These are phyloP conservation scores for Syngnathus rostellatus DNA, from an alignment of 2,797 vertebrate genomes.

Conservation along the genomic window DNA sequence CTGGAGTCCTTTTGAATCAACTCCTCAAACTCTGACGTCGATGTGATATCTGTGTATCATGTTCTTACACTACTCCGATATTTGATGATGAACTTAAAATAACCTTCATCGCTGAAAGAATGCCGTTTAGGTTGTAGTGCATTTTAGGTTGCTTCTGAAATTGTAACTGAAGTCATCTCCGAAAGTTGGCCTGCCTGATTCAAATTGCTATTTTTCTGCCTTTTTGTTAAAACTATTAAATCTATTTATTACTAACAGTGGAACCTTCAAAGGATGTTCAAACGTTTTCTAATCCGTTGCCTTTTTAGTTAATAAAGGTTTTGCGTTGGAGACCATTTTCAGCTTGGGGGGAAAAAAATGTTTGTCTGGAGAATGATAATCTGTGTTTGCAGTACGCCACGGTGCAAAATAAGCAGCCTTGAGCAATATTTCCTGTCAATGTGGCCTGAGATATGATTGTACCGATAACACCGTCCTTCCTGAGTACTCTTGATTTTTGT, in stretches of 20 bases:
- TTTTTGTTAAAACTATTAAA: background rate
- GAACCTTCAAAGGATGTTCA: background rate
- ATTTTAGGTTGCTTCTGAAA: no score
- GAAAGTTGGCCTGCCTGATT: background rate
- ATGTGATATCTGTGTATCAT: background rate
- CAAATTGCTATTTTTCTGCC: background rate
- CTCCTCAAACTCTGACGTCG: background rate
- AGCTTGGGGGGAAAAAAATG: background rate
- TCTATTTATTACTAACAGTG: background rate
- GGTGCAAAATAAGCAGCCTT: background rate
- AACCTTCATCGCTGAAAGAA: background rate
- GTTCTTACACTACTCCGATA: background rate
- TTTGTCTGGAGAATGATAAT: background rate
- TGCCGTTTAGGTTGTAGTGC: no score
- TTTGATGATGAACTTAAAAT: background rate
- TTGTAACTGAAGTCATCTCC: no score
- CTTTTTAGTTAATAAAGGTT: background rate
- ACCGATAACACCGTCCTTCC: slow-evolving; percentile 21
- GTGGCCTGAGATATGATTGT: background rate
- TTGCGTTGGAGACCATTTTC: background rate
- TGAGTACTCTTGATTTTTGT: slow-evolving; percentile 11
- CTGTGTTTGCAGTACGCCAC: background rate
- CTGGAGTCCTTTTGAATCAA: background rate
- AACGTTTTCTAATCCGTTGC: background rate
- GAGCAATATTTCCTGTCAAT: background rate